A percentile compares a stretch with the other conserved stretches of the same genome.
These are phyloP conservation scores for Deilephila porcellus DNA, from an alignment of 2,888 invertebrate genomes.

Conservation along the genomic window DNA sequence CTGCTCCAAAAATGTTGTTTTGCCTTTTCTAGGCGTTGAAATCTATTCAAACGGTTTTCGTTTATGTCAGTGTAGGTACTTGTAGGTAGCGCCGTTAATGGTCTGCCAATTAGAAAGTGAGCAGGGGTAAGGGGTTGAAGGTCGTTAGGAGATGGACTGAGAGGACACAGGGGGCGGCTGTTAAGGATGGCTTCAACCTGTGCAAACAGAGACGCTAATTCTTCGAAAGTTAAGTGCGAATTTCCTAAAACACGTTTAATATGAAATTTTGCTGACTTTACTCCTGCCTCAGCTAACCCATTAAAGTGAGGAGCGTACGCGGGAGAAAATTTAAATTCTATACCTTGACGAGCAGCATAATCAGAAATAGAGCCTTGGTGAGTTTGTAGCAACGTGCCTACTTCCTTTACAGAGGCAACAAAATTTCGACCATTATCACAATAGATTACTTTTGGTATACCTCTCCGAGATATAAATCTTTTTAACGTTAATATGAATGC, in stretches of 20 bases:
- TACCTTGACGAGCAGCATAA: not conserved
- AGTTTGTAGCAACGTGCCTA: too few species aligned
- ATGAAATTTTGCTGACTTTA: not conserved
- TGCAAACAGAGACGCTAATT: slow-evolving; percentile 34
- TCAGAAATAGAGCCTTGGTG: not conserved
- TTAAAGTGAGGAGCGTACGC: slow-evolving; percentile 24
- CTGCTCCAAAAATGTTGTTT: slow-evolving; percentile 42
- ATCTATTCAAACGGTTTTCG: slow-evolving; percentile 32
- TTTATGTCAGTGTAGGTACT: slow-evolving; percentile 30
- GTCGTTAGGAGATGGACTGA: slow-evolving; percentile 31
- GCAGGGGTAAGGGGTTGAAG: slow-evolving; percentile 28
- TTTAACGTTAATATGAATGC: slow-evolving; percentile 44
- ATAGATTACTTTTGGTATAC: slow-evolving; percentile 46
- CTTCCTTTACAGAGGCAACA: slow-evolving; percentile 32
- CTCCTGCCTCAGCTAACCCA: slow-evolving; percentile 11
- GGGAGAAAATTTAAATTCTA: slow-evolving; percentile 18
- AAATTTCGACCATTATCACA: slow-evolving; percentile 50
- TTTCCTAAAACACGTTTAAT: slow-evolving; percentile 6
- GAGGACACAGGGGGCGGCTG: slow-evolving; percentile 32
- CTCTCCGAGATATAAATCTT: slow-evolving; percentile 47
- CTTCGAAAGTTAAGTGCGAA: slow-evolving; percentile 37
- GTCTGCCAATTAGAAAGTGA: slow-evolving; percentile 35
- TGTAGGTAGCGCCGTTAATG: slow-evolving; percentile 28
- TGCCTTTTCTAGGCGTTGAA: slow-evolving; percentile 37
- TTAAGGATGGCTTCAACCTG: slow-evolving; percentile 31